Evolutionary conservation across 2,888 invertebrate species (phyloP).

Genomic region (Pteria penguin): DNA sequence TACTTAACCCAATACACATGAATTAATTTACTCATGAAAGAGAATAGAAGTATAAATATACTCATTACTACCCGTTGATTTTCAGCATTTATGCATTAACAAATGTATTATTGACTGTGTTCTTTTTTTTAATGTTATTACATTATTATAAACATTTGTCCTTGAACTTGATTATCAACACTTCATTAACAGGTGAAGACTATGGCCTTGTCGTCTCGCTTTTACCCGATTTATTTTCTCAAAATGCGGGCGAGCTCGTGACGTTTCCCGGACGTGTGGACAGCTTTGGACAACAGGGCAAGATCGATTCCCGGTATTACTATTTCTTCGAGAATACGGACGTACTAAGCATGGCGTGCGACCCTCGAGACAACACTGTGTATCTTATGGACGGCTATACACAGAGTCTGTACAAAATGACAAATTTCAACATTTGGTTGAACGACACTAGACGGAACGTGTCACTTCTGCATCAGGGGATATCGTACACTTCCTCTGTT

Average conservation of each 20-base stretch:
- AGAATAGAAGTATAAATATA: too few species aligned
- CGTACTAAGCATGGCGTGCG: constrained; percentile 27
- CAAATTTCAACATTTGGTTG: constrained; percentile 27
- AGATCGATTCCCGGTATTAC: background rate
- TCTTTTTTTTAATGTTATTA: background rate
- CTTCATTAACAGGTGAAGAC: constrained; percentile 1
- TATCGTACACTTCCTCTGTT: constrained; percentile 4
- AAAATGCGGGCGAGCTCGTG: constrained; percentile 5
- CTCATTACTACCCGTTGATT: too few species aligned
- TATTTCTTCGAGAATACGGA: constrained; percentile 24
- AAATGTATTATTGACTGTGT: too few species aligned
- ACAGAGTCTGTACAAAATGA: constrained; percentile 16
- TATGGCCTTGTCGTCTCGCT: constrained; percentile 18
- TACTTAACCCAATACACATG: too few species aligned
- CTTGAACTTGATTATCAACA: background rate
- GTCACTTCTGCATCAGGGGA: constrained; percentile 11
- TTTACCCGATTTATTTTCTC: constrained; percentile 3
- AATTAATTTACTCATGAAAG: too few species aligned
- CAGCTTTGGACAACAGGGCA: constrained; percentile 1
- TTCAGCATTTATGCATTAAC: too few species aligned
- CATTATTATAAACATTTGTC: background rate
- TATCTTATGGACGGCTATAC: constrained; percentile 19
- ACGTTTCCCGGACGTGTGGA: constrained; percentile 23
- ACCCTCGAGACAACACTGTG: constrained; percentile 5
- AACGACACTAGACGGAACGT: constrained; percentile 20